Conservation (phyloP, 2,888 invertebrate genomes). For the Ichneumoninae sp. region DNA sequence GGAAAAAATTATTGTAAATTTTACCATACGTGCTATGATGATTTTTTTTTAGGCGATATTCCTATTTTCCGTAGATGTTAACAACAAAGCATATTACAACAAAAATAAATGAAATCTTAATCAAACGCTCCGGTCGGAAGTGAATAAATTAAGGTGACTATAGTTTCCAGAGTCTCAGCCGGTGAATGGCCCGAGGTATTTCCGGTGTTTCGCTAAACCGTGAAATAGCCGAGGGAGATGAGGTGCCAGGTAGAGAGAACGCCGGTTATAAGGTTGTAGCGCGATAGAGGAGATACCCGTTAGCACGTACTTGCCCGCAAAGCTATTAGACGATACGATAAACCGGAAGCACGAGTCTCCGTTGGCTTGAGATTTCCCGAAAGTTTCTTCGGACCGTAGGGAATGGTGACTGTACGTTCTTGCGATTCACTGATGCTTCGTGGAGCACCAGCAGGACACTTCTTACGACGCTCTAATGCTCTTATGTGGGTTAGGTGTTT, state of each 20-base stretch:
- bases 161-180: neutral
- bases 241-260: neutral
- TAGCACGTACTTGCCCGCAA: constrained; percentile 56
- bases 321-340: constrained; percentile 65
- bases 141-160: neutral
- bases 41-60: too few relatives aligned
- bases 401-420: constrained; percentile 29
- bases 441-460: constrained; percentile 39
- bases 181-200: neutral
- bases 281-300: constrained; percentile 12
- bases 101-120: neutral
- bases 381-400: constrained; percentile 63
- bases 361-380: constrained; percentile 45
- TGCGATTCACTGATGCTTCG: constrained; percentile 1
- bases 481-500: constrained; percentile 21
- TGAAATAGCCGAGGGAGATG: constrained; percentile 29
- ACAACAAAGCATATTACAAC: neutral
- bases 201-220: constrained; percentile 28
- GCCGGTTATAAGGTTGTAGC: neutral
- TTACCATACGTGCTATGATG: too few relatives aligned
- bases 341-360: constrained; percentile 61
- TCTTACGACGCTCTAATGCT: constrained; percentile 39
- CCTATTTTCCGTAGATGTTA: too few relatives aligned
- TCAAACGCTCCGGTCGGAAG: neutral
- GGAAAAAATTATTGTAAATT: too few relatives aligned